These are phyloP conservation scores for Lysandra bellargus DNA, from an alignment of 2,888 invertebrate species.

Conservation along the genomic window DNA sequence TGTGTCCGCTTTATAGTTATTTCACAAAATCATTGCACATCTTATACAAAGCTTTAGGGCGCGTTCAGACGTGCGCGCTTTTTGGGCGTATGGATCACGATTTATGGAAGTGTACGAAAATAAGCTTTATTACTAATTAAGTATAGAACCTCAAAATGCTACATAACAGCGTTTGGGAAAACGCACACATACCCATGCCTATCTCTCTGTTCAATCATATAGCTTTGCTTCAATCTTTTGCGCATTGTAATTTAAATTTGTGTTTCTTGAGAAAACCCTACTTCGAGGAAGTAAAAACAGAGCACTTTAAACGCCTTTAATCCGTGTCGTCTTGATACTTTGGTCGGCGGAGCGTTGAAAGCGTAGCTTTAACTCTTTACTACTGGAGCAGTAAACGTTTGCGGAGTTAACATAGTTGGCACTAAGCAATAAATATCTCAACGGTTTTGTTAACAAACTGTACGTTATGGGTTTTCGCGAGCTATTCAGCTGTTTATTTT, in stretches of 20 bases:
- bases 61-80: no score
- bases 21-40: no score
- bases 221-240: no score
- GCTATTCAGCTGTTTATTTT: neutral
- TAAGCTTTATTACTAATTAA: no score
- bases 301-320: slow-evolving; percentile 5
- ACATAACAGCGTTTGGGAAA: no score
- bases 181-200: no score
- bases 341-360: neutral
- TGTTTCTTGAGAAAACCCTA: neutral
- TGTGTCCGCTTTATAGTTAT: no score
- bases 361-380: neutral
- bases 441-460: slow-evolving; percentile 1
- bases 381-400: slow-evolving; percentile 3
- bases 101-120: no score
- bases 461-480: neutral
- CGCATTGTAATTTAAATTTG: neutral
- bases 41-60: no score
- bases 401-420: slow-evolving; percentile 4
- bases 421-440: slow-evolving; percentile 11
- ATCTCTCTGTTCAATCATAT: no score
- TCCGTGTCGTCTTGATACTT: neutral
- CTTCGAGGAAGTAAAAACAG: neutral
- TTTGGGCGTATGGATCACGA: no score
- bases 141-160: no score